Evolutionary conservation across 1,140 invertebrate genomes (phyloP), one percentile per base, ranked within the genome.

Genomic region (Dinoponera quadriceps): DNA sequence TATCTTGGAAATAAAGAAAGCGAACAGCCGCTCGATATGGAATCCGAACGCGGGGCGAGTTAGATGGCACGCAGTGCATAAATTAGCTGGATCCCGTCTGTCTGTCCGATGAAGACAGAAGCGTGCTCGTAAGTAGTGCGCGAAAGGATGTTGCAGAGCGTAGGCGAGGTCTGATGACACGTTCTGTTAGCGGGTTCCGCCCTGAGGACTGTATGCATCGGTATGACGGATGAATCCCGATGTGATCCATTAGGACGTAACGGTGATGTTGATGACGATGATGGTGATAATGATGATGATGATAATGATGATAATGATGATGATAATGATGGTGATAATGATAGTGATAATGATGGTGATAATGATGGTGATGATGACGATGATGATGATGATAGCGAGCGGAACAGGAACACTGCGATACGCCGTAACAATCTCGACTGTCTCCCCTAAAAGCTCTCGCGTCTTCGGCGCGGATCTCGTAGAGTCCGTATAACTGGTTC

Each of bases 181-280:
- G 54, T 80, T 69, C 75, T 71, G 75, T 80, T 80, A 80, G 54
- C 75, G 75, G 65, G 75, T 80, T 59, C 75, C 75, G 75, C 75
- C 75, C 33, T 48, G 13, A 80, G 27, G 22, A 14, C 33, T 57
- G 14, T 57, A 29, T 25, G 54, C 51, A 18, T 69, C 33, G 51
- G 29, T 33, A 33, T 80, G 65, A 78, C 63, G 33, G 33, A 80
- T 80, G 65, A 80, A 80, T 69, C 75, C 14, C n/a, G 54, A 71
- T 48, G 65, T 71, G 51, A 69, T 80, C 33, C 51, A 59, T 59
- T 69, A 71, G 38, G 57, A 48, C 9, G 25, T 18, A 55, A 48
- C 27, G 51, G 66, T 7, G 51, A 80, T 78, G 69, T 68, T 78
- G 38, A 78, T n/a, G 20, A 68, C 51, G 51, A 77, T 66, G 60